Conservation (phyloP, 1,140 invertebrate species). For the Chrysomallon squamiferum region DNA sequence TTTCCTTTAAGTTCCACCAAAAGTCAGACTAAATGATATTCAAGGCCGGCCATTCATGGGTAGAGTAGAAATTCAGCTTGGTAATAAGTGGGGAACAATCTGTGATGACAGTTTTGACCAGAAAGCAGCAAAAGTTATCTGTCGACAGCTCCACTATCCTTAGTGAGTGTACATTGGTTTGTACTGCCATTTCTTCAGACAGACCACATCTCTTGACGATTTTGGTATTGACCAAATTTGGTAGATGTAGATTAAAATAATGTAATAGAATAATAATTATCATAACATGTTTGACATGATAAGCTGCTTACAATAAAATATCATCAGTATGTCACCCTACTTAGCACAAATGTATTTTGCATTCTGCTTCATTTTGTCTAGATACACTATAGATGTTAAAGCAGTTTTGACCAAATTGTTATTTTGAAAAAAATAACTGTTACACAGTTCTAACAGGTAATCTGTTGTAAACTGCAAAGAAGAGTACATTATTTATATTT, state of each 20-base stretch:
- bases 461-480: no score
- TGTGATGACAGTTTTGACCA: slow-evolving; percentile 31
- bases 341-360: no score
- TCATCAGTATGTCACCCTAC: neutral
- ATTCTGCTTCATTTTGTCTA: no score
- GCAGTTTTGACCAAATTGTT: no score
- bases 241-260: neutral
- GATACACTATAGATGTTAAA: no score
- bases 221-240: neutral
- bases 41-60: slow-evolving; percentile 13
- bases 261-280: neutral
- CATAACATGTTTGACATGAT: neutral
- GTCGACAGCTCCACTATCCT: slow-evolving; percentile 29
- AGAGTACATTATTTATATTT: no score
- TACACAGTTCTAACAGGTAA: no score
- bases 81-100: slow-evolving; percentile 34
- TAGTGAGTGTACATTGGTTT: neutral
- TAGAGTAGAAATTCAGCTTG: slow-evolving; percentile 26
- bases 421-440: no score
- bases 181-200: slow-evolving; percentile 8
- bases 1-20: no score
- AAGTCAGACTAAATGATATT: no score
- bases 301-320: neutral
- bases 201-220: neutral
- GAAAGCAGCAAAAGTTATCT: slow-evolving; percentile 26